Percentiles rank a stretch among this genome's conserved stretches.
phyloP scores from a whole-genome alignment of 2,888 invertebrate species.

The Quadriops clusia region DNA sequence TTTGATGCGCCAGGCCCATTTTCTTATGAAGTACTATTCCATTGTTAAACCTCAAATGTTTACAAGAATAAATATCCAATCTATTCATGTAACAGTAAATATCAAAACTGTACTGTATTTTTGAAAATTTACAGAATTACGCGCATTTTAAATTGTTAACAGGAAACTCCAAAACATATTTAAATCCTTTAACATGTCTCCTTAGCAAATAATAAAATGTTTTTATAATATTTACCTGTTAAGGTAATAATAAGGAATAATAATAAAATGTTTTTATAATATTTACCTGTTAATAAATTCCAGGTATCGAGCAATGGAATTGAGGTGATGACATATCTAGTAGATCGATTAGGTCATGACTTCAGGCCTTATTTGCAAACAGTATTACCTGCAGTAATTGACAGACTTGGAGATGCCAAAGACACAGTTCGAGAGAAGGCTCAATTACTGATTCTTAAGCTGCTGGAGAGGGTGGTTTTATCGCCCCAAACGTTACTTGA shows the following conservation, averaged over 20 bases:
- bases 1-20: too few species aligned
- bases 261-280: too few species aligned
- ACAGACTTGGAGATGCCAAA: conserved; percentile 50
- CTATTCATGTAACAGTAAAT: too few species aligned
- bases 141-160: conserved; percentile 1
- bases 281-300: too few species aligned
- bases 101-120: too few species aligned
- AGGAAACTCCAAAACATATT: not conserved
- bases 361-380: conserved; percentile 78
- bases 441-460: conserved; percentile 56
- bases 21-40: too few species aligned
- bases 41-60: too few species aligned
- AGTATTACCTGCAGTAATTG: conserved; percentile 71
- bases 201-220: not conserved
- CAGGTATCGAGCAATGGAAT: conserved; percentile 87
- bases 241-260: too few species aligned
- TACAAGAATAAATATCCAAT: too few species aligned
- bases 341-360: conserved; percentile 76
- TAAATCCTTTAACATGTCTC: not conserved
- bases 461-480: conserved; percentile 60
- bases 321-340: conserved; percentile 74
- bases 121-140: too few species aligned
- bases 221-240: too few species aligned
- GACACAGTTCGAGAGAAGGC: conserved; percentile 53
- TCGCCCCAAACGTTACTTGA: conserved; percentile 61